A percentile compares a stretch with the other conserved stretches of the same genome.
These are phyloP conservation scores for Laticauda colubrina DNA, from an alignment of 2,113 vertebrate genomes.

Conservation along the genomic window DNA sequence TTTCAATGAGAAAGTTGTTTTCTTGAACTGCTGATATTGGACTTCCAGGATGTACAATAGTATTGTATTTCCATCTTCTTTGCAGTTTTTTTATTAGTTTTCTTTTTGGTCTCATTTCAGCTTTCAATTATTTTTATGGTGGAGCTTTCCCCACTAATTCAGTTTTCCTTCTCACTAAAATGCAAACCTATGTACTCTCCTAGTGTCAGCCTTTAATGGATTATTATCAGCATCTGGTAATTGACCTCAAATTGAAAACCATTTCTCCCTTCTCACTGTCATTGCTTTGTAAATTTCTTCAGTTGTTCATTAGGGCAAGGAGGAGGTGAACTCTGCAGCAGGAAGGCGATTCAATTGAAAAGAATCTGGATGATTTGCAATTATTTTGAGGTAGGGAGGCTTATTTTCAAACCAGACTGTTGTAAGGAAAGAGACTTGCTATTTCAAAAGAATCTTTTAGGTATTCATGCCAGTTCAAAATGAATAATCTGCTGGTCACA, in stretches of 20 bases:
- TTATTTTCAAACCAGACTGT: neutral
- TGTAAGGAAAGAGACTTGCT: neutral
- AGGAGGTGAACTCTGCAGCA: neutral
- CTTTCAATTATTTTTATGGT: neutral
- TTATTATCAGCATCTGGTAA: neutral
- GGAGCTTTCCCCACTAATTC: neutral
- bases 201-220: neutral
- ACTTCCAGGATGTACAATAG: neutral
- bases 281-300: neutral
- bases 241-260: neutral
- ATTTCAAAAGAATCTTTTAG: neutral
- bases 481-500: conserved; percentile 8
- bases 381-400: neutral
- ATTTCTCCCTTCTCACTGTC: neutral
- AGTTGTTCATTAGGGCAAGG: neutral
- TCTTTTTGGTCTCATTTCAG: neutral
- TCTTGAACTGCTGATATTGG: neutral
- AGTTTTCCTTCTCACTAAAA: neutral
- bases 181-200: neutral
- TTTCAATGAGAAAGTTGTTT: neutral
- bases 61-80: neutral
- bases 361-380: neutral
- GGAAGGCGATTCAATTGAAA: neutral
- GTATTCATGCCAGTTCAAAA: neutral
- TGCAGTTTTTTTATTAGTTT: neutral